These are phyloP conservation scores for Pharmacophagus antenor DNA, from an alignment of 2,888 invertebrate species.

Conservation along the genomic window DNA sequence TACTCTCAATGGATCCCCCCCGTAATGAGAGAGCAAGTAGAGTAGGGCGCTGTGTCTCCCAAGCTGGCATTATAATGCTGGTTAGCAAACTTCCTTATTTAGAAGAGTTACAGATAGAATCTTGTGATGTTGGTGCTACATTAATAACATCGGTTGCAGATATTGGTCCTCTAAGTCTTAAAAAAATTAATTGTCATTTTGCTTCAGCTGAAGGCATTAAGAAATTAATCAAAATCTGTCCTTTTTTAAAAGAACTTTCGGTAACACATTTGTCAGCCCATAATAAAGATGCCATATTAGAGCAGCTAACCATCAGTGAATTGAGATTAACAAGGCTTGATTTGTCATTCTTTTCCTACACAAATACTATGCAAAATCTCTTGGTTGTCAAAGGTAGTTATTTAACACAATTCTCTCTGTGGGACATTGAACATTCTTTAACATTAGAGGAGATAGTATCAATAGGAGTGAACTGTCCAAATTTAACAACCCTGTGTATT, in stretches of 20 bases:
- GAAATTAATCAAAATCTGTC: slow-evolving; percentile 69
- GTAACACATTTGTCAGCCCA: slow-evolving; percentile 69
- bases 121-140: slow-evolving; percentile 75
- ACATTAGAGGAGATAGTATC: slow-evolving; percentile 62
- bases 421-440: slow-evolving; percentile 70
- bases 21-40: slow-evolving; percentile 66
- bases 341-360: slow-evolving; percentile 71
- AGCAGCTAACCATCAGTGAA: slow-evolving; percentile 63
- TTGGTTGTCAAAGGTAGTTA: slow-evolving; percentile 63
- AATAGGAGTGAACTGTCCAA: slow-evolving; percentile 67
- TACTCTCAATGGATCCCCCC: slow-evolving; percentile 73
- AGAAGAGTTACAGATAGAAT: slow-evolving; percentile 72
- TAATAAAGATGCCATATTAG: slow-evolving; percentile 69
- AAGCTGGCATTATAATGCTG: slow-evolving; percentile 67
- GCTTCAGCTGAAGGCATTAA: slow-evolving; percentile 68
- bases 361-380: slow-evolving; percentile 63
- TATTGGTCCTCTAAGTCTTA: slow-evolving; percentile 65
- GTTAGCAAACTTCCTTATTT: slow-evolving; percentile 64
- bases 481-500: slow-evolving; percentile 62
- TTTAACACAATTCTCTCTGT: slow-evolving; percentile 70
- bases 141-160: slow-evolving; percentile 59
- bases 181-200: slow-evolving; percentile 73
- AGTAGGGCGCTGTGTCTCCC: slow-evolving; percentile 70
- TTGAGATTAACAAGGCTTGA: slow-evolving; percentile 60
- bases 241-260: slow-evolving; percentile 63